Percentiles rank a stretch among this genome's conserved stretches.
Conservation (phyloP, 2,797 vertebrate species). For the Pygocentrus nattereri region DNA sequence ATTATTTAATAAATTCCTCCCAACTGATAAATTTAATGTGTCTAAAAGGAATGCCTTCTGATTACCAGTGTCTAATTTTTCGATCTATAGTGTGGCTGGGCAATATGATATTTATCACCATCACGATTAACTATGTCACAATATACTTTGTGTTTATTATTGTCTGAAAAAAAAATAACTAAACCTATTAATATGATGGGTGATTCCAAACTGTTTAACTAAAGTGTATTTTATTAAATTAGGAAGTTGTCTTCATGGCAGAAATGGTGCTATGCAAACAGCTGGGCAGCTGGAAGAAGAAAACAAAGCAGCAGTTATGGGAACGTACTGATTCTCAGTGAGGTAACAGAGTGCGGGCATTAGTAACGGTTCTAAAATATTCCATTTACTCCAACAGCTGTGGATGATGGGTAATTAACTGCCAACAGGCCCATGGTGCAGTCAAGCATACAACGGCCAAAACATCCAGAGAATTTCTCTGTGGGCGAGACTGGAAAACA, state of each 20-base stretch:
- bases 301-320: not conserved
- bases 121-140: too few relatives aligned
- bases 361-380: slow-evolving; percentile 16
- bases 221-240: not conserved
- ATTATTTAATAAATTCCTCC: too few relatives aligned
- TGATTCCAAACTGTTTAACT: too few relatives aligned
- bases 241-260: too few relatives aligned
- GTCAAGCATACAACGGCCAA: slow-evolving; percentile 18
- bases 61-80: too few relatives aligned
- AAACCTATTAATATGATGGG: too few relatives aligned
- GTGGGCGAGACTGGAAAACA: not conserved
- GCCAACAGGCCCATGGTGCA: not conserved
- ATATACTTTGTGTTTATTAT: too few relatives aligned
- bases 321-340: not conserved
- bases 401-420: slow-evolving; percentile 21
- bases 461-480: slow-evolving; percentile 7
- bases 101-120: too few relatives aligned
- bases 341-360: not conserved
- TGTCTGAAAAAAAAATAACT: too few relatives aligned
- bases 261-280: not conserved
- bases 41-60: too few relatives aligned
- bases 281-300: not conserved
- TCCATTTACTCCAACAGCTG: slow-evolving; percentile 21
- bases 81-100: too few relatives aligned
- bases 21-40: too few relatives aligned